phyloP scores from a whole-genome alignment of 2,113 vertebrate genomes.

The Daboia siamensis region DNA sequence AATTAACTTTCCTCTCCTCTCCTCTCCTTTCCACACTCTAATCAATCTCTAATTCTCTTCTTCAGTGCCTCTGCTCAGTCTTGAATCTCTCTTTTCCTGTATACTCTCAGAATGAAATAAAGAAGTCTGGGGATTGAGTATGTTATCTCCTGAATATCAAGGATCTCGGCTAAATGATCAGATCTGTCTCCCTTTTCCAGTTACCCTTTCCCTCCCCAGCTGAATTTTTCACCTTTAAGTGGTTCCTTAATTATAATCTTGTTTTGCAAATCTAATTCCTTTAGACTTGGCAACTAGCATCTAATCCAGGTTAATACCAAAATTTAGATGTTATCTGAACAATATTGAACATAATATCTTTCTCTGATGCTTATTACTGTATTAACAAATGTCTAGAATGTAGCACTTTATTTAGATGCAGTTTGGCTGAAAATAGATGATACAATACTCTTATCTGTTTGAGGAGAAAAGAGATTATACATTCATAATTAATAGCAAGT shows the following conservation, averaged over 20 bases:
- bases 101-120: too few relatives aligned
- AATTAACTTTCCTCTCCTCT: background rate
- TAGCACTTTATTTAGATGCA: background rate
- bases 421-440: background rate
- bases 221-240: background rate
- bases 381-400: background rate
- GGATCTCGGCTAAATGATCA: too few relatives aligned
- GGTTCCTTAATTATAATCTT: background rate
- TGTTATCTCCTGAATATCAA: too few relatives aligned
- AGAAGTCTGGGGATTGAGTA: too few relatives aligned
- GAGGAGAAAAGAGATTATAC: too few relatives aligned
- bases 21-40: too few relatives aligned
- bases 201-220: background rate
- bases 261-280: background rate
- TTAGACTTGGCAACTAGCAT: background rate
- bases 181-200: background rate
- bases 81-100: too few relatives aligned
- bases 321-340: background rate
- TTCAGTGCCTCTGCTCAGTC: too few relatives aligned
- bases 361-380: background rate
- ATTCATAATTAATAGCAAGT: background rate
- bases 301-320: background rate
- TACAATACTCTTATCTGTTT: background rate
- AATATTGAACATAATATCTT: background rate
- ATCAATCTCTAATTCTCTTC: too few relatives aligned